A percentile compares a stretch with the other conserved stretches of the same genome.
These are phyloP conservation scores for Pollenia griseotomentosa DNA, from an alignment of 2,888 invertebrate species.

Conservation along the genomic window DNA sequence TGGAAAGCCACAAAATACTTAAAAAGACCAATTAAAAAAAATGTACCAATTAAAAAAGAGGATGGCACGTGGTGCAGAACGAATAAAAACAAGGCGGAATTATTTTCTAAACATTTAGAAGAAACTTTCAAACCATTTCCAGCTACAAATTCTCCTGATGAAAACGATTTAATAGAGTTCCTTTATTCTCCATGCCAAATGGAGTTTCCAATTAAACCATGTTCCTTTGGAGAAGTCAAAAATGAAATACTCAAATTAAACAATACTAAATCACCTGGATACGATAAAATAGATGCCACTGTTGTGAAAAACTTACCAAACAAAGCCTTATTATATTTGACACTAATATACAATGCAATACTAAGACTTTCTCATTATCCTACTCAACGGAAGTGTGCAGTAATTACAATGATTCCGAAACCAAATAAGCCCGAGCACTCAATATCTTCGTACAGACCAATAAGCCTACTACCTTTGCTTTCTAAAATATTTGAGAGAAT, in stretches of 20 bases:
- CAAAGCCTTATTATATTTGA: no score
- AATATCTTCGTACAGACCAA: not conserved
- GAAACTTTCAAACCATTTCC: not conserved
- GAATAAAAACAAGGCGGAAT: slow-evolving; percentile 4
- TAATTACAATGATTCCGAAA: no score
- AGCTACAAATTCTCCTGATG: not conserved
- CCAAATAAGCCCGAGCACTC: not conserved
- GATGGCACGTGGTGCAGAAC: slow-evolving; percentile 28
- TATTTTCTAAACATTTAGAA: not conserved
- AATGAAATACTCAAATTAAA: slow-evolving; percentile 26
- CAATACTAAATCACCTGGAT: not conserved
- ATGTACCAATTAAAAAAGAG: slow-evolving; percentile 16
- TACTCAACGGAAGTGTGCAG: no score
- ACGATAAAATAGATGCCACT: no score
- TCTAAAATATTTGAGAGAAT: no score
- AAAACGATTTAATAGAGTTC: slow-evolving; percentile 21
- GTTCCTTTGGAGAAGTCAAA: slow-evolving; percentile 17
- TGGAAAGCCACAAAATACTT: not conserved
- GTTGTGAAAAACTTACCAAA: no score
- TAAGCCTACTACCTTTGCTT: no score
- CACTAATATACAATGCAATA: no score
- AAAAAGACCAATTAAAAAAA: slow-evolving; percentile 32
- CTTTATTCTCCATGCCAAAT: slow-evolving; percentile 40
- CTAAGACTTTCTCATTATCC: no score
- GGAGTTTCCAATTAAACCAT: slow-evolving; percentile 18